Conservation (phyloP, 2,113 vertebrate genomes). For the Mus pahari region DNA sequence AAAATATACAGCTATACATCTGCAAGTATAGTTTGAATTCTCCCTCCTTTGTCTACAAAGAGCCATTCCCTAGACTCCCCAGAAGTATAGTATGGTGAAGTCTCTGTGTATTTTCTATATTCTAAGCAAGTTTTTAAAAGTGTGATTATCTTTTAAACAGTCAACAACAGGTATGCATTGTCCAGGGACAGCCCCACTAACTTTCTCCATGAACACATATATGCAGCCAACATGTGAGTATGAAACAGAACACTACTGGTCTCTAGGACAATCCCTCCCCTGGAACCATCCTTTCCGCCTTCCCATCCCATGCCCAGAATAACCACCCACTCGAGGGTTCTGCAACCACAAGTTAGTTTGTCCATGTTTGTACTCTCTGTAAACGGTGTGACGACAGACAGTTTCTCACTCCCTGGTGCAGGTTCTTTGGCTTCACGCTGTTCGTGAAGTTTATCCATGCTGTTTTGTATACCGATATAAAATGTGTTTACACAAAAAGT, state of each 20-base stretch:
- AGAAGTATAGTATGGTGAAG: not conserved
- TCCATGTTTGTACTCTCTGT: constrained; percentile 8
- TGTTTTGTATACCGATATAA: constrained; percentile 1
- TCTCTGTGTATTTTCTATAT: not conserved
- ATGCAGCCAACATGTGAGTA: not conserved
- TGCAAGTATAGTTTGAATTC: not conserved
- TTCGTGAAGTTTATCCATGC: constrained; percentile 18
- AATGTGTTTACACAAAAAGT: not conserved
- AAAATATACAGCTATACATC: not conserved
- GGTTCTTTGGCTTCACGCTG: not conserved
- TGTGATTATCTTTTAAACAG: not conserved
- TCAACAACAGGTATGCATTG: not conserved
- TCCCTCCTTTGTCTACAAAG: not conserved
- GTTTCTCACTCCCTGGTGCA: not conserved
- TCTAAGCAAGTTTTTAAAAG: constrained; percentile 15
- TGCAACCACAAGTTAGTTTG: not conserved
- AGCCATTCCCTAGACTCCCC: not conserved
- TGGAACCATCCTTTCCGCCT: not conserved
- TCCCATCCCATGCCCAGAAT: not conserved
- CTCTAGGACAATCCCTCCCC: not conserved
- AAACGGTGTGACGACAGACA: not conserved
- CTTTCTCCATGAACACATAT: not conserved
- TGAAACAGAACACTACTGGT: not conserved
- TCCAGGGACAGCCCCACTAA: not conserved
- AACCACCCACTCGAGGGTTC: not conserved